Conservation (phyloP, 2,888 invertebrate genomes). For the Hemaris fuciformis region DNA sequence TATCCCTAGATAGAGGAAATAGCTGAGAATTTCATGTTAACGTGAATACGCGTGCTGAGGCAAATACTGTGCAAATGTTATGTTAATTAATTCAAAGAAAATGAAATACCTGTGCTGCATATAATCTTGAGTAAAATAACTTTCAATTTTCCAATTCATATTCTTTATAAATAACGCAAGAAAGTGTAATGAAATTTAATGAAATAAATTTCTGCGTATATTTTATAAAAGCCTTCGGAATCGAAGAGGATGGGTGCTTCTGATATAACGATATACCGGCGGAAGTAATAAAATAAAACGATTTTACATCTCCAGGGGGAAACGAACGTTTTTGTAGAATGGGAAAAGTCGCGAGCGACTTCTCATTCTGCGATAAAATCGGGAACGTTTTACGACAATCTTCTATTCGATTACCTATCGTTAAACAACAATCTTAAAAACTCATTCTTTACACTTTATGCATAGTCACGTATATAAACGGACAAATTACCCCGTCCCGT, state of each 20-base stretch:
- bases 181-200: constrained; percentile 18
- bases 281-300: constrained; percentile 82
- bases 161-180: neutral
- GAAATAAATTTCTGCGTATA: constrained; percentile 36
- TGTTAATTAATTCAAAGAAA: neutral
- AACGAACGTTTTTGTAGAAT: constrained; percentile 78
- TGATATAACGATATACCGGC: constrained; percentile 76
- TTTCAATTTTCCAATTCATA: neutral
- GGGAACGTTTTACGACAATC: constrained; percentile 79
- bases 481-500: neutral
- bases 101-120: neutral
- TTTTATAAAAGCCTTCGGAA: constrained; percentile 58
- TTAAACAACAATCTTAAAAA: constrained; percentile 76
- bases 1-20: neutral
- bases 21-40: neutral
- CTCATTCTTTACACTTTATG: constrained; percentile 42
- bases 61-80: neutral
- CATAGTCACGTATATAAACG: constrained; percentile 14
- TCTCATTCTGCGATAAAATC: constrained; percentile 80
- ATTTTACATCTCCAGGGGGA: constrained; percentile 80
- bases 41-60: neutral
- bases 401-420: constrained; percentile 77
- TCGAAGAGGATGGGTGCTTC: constrained; percentile 56
- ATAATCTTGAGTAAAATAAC: neutral
- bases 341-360: constrained; percentile 78